Base-by-base conservation (phyloP, 2,888 invertebrate species). In the Stratiomys singularior region DNA sequence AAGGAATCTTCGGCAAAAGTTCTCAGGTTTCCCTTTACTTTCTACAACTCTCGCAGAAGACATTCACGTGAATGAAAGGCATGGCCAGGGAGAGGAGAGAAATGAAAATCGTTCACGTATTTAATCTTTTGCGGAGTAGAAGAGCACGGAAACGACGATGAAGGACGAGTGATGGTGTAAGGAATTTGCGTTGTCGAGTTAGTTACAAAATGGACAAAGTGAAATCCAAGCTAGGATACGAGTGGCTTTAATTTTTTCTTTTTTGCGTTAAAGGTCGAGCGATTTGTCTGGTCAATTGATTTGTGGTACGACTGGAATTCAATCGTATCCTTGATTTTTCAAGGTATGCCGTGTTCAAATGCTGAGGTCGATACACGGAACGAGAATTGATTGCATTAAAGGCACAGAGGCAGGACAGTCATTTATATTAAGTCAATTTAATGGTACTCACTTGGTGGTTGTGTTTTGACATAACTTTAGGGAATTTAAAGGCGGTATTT, bases 271-370 rank as follows among this genome's bases (percentile, higher is more conserved):
- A 23, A 60, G 74, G 58, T 74, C 74, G 74, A 74, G 58, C 23
- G 58, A 74, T 60, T 74, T 74, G 60, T 74, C 74, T 58, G 60
- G 58, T 23, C 58, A 74, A 74, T 74, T 74, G 74, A 74, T 74
- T 74, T 74, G 74, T 58, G 74, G 74, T 58, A 74, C 37, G 74
- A 58, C 74, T 58, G 74, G 74, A 58, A 74, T 74, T 74, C 30
- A 74, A 37, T 58, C 58, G 74, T 58, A 74, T 69, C 60, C 58
- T 74, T 74, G 74, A 74, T 74, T 74, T 58, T 37, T 30, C 74
- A n/a, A 69, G 69, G 69, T 47, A 30, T 13, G 27, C 9, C 5
- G 37, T n/a, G n/a, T 9, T 37, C 3, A 9, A 9, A 3, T 37
- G 37, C 37, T 37, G 37, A 37, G 37, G 5, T 37, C 5, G 9